Conservation (phyloP, 2,797 vertebrate species). For the Acrocephalus scirpaceus region DNA sequence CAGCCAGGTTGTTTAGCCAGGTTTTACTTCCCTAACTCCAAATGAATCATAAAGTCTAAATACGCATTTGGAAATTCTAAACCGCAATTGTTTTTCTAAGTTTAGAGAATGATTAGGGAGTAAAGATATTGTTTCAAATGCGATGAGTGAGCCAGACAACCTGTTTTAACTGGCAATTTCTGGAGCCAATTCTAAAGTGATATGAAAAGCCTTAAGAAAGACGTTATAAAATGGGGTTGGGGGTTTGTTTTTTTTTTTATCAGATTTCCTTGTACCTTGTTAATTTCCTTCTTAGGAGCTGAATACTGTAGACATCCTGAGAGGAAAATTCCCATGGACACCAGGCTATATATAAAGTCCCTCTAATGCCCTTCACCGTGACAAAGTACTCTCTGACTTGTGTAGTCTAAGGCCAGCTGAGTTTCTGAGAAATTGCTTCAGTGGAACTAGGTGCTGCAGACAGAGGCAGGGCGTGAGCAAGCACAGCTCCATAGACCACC, state of each 20-base stretch:
- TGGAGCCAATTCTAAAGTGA: not conserved
- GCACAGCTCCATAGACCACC: not conserved
- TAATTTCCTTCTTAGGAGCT: conserved; percentile 29
- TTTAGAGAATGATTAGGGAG: conserved; percentile 39
- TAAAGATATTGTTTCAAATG: conserved; percentile 48
- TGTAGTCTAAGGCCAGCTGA: not conserved
- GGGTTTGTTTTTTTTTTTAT: not conserved
- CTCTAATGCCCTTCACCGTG: not conserved
- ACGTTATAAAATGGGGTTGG: not conserved
- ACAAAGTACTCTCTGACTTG: not conserved
- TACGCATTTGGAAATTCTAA: conserved; percentile 62
- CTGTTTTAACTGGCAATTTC: not conserved
- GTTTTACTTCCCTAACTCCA: conserved; percentile 45
- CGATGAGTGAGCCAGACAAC: conserved; percentile 1
- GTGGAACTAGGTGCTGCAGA: not conserved
- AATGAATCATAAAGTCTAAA: conserved; percentile 65
- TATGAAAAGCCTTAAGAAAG: conserved; percentile 14
- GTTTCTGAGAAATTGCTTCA: not conserved
- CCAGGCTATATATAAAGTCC: not conserved
- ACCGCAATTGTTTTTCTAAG: conserved; percentile 56
- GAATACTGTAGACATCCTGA: not conserved
- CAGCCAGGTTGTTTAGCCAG: conserved; percentile 39
- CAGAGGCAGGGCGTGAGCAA: not conserved
- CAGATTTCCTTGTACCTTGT: conserved; percentile 30
- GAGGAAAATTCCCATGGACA: not conserved